phyloP scores from a whole-genome alignment of 2,888 invertebrate species.

The Ptilodon capucinus region DNA sequence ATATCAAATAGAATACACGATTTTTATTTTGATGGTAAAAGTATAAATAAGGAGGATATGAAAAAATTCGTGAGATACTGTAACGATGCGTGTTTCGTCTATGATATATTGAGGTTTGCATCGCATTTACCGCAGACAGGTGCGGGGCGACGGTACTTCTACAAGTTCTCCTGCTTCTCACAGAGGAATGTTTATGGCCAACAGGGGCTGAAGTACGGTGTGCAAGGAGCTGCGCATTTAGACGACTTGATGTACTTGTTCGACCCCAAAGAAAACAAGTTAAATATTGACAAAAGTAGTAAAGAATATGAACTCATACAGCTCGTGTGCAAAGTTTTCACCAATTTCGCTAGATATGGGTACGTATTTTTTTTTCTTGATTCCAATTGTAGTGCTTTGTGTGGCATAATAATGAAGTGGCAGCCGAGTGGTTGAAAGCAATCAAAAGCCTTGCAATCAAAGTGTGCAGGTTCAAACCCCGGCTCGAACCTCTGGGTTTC shows the following conservation, averaged over 20 bases:
- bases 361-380: slow-evolving; percentile 29
- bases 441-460: too few relatives aligned
- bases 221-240: slow-evolving; percentile 50
- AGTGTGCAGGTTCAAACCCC: too few relatives aligned
- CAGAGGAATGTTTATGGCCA: slow-evolving; percentile 47
- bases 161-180: slow-evolving; percentile 50
- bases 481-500: too few relatives aligned
- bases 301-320: slow-evolving; percentile 48
- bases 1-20: slow-evolving; percentile 4
- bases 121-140: slow-evolving; percentile 17
- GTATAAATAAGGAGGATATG: slow-evolving; percentile 4
- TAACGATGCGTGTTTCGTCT: neutral
- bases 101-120: slow-evolving; percentile 8
- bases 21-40: slow-evolving; percentile 7
- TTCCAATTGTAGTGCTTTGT: too few relatives aligned
- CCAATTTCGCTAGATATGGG: slow-evolving; percentile 65
- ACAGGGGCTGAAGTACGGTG: slow-evolving; percentile 37
- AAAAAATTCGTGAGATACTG: slow-evolving; percentile 3
- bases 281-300: slow-evolving; percentile 41
- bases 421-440: too few relatives aligned
- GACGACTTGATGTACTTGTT: slow-evolving; percentile 62
- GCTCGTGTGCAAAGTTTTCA: slow-evolving; percentile 49
- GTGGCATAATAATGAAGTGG: too few relatives aligned
- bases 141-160: slow-evolving; percentile 17
- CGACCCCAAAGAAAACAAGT: slow-evolving; percentile 35